Evolutionary conservation across 2,888 invertebrate species (phyloP), one percentile per base, ranked within the genome.

Genomic region (Drosophila subquinaria): DNA sequence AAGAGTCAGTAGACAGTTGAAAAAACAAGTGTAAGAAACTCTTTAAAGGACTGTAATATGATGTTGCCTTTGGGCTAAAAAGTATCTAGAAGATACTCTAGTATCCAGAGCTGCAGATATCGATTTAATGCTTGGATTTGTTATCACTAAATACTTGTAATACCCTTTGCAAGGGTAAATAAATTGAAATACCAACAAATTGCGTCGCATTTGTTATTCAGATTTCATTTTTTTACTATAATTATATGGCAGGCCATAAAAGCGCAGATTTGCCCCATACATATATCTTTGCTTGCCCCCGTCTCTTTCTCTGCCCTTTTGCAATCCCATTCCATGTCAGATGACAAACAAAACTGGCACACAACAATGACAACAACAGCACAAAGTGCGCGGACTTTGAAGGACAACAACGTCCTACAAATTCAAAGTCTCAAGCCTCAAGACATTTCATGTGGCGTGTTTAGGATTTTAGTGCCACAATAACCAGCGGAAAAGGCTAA

Each of bases 381-480:
- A 40, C 38, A 57, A 57, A 42, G 56, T 13, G 9, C 10, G 40
- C 35, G 63, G 56, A 40, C 59, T 63, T 30, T 72, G 81, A 88
- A 85, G 80, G 86, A 79, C 79, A 70, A 70, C 27, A 66, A 57
- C 20, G 81, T 85, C 71, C 83, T 83, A 69, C 75, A 76, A 78
- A 81, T 76, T 38, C 74, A 61, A 78, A 79, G 63, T 59, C 63
- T 69, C 23, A 42, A 59, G 73, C 60, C 57, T 50, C 23, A 69
- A 79, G 65, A 66, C 69, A 77, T 85, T 82, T 85, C 75, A 75
- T 82, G 81, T 79, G 89, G 87, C 86, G 76, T 76, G 88, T 76
- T 74, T 88, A 86, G 86, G 86, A 82, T 88, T 83, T 72, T 73
- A 75, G 67, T 88, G 88, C 69, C 83, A 72, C 79, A 68, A 68